Percentiles rank a stretch among this genome's conserved stretches.
phyloP scores from a whole-genome alignment of 2,888 invertebrate genomes.

The Aspidiotus rigidus region DNA sequence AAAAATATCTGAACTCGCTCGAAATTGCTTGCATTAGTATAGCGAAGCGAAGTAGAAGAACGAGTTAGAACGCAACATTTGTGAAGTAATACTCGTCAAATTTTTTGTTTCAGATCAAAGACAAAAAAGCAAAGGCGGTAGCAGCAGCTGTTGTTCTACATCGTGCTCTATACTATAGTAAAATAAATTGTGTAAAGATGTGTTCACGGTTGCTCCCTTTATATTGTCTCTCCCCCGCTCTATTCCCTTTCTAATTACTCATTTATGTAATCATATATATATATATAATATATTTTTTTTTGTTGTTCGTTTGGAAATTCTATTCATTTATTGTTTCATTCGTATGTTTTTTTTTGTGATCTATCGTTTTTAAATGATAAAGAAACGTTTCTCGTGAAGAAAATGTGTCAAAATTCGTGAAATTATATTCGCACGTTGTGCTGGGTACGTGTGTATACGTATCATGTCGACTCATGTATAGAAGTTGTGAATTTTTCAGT shows the following conservation, averaged over 20 bases:
- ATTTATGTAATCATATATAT: slow-evolving; percentile 9
- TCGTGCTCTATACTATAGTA: slow-evolving; percentile 87
- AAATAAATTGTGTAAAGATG: slow-evolving; percentile 25
- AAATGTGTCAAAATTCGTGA: slow-evolving; percentile 6
- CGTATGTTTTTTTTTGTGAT: neutral
- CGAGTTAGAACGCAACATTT: neutral
- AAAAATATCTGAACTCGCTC: too few species aligned
- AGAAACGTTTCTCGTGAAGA: neutral
- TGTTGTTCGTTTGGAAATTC: slow-evolving; percentile 10
- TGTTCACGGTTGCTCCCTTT: slow-evolving; percentile 27
- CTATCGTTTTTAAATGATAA: slow-evolving; percentile 3
- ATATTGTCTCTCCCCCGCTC: slow-evolving; percentile 6
- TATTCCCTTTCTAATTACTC: neutral
- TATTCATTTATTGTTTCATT: slow-evolving; percentile 27
- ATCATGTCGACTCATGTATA: too few species aligned
- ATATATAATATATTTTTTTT: too few species aligned
- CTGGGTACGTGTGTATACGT: neutral
- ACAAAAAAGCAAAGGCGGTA: slow-evolving; percentile 90
- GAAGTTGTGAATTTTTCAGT: too few species aligned
- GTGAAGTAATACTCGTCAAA: slow-evolving; percentile 38
- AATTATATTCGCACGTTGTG: neutral
- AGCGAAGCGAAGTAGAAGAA: neutral
- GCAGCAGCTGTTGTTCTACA: slow-evolving; percentile 88
- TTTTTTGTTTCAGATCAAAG: slow-evolving; percentile 70
- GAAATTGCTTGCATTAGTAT: neutral